Percentiles rank a stretch among this genome's conserved stretches.
These are phyloP conservation scores for Passer montanus DNA, from an alignment of 2,113 vertebrate genomes.

Conservation along the genomic window DNA sequence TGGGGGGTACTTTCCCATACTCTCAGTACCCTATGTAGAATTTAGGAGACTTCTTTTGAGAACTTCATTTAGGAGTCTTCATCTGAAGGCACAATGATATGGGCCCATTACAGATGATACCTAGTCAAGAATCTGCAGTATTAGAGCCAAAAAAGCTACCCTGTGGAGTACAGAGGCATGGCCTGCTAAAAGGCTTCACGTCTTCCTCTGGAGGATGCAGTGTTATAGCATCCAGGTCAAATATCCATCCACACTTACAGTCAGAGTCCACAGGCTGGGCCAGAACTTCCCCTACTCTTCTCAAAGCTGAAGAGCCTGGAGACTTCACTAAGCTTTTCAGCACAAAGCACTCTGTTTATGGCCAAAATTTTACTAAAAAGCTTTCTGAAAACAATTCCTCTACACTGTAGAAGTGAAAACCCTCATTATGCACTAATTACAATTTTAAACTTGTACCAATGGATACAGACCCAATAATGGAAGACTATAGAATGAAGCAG, in stretches of 20 bases:
- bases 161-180: neutral
- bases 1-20: neutral
- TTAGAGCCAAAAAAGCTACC: neutral
- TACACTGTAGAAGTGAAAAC: neutral
- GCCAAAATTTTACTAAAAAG: neutral
- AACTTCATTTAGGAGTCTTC: neutral
- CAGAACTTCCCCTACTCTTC: neutral
- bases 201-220: neutral
- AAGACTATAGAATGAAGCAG: neutral
- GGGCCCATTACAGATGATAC: neutral
- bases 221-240: neutral
- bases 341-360: neutral
- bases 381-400: neutral
- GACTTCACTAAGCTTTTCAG: neutral
- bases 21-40: neutral
- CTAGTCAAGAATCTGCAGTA: neutral
- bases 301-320: neutral
- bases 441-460: neutral
- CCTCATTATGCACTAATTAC: neutral
- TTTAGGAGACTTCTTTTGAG: neutral
- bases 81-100: neutral
- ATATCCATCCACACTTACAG: neutral
- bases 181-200: neutral
- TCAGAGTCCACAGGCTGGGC: neutral
- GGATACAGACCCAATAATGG: neutral